A percentile compares a stretch with the other conserved stretches of the same genome.
Conservation (phyloP, 2,797 vertebrate species). For the Ambastaia sidthimunki region DNA sequence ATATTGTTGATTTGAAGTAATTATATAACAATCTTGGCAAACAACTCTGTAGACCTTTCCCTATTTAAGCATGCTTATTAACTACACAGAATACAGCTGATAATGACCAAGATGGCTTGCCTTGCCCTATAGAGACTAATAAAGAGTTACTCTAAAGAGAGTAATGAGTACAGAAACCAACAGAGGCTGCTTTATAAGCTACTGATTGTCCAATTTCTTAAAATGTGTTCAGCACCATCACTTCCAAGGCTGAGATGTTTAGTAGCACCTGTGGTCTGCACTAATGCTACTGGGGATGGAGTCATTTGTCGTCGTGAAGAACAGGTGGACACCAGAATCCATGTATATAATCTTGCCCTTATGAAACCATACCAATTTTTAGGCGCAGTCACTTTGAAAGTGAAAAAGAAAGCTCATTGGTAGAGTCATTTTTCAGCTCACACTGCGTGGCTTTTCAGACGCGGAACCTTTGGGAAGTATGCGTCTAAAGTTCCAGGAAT, state of each 20-base stretch:
- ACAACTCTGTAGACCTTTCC: no score
- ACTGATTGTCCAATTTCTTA: neutral
- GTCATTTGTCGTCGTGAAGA: constrained; percentile 25
- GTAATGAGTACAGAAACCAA: neutral
- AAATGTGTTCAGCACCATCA: neutral
- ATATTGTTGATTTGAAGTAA: no score
- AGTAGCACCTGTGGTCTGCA: constrained; percentile 6
- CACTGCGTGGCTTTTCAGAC: constrained; percentile 49
- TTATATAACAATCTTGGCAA: no score
- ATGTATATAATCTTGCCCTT: neutral
- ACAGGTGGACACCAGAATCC: constrained; percentile 23
- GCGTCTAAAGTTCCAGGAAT: constrained; percentile 47
- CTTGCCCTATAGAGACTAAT: neutral
- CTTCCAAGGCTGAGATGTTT: constrained; percentile 12
- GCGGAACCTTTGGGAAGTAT: constrained; percentile 37
- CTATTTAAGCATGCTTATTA: neutral
- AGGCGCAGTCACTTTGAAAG: neutral
- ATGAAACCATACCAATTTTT: constrained; percentile 27
- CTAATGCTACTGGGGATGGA: constrained; percentile 30
- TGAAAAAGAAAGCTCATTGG: constrained; percentile 2
- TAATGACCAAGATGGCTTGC: neutral
- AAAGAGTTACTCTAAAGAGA: neutral
- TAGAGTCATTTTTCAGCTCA: constrained; percentile 39
- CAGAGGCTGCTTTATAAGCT: neutral
- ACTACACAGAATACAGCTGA: neutral